Evolutionary conservation across 2,888 invertebrate species (phyloP).

Genomic region (Cephus spinipes): DNA sequence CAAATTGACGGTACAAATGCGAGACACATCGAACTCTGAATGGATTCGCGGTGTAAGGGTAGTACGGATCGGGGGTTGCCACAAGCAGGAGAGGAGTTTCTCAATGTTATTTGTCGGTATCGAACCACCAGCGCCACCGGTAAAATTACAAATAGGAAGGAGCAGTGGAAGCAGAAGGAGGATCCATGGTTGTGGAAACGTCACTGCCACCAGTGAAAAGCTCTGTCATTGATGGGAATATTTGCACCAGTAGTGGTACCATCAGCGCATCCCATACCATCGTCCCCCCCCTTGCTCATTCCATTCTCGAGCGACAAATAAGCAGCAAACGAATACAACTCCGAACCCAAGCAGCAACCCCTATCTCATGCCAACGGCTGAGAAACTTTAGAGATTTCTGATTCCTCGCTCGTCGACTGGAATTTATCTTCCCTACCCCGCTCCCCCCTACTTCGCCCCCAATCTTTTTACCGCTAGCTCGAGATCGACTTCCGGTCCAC

Average conservation of each 20-base stretch:
- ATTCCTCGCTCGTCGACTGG: conserved; percentile 36
- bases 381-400: conserved; percentile 43
- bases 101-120: conserved; percentile 50
- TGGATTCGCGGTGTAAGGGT: conserved; percentile 27
- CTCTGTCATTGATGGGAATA: not conserved
- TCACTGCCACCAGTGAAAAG: not conserved
- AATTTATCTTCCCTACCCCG: conserved; percentile 45
- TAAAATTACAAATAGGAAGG: not conserved
- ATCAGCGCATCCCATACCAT: conserved; percentile 5
- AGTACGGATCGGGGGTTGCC: conserved; percentile 28
- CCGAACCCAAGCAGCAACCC: conserved; percentile 16
- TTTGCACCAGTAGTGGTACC: not conserved
- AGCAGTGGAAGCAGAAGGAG: not conserved
- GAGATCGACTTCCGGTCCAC: conserved; percentile 1
- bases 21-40: conserved; percentile 42
- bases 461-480: not conserved
- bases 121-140: conserved; percentile 33
- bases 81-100: conserved; percentile 29
- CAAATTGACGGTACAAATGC: conserved; percentile 30
- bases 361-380: conserved; percentile 14
- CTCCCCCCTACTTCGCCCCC: conserved; percentile 17
- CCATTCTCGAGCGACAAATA: conserved; percentile 54
- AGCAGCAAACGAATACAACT: conserved; percentile 45
- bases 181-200: not conserved
- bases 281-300: conserved; percentile 38